Base-by-base conservation (phyloP, 1,140 invertebrate species). In the Pseudomyrmex dendroicus region DNA sequence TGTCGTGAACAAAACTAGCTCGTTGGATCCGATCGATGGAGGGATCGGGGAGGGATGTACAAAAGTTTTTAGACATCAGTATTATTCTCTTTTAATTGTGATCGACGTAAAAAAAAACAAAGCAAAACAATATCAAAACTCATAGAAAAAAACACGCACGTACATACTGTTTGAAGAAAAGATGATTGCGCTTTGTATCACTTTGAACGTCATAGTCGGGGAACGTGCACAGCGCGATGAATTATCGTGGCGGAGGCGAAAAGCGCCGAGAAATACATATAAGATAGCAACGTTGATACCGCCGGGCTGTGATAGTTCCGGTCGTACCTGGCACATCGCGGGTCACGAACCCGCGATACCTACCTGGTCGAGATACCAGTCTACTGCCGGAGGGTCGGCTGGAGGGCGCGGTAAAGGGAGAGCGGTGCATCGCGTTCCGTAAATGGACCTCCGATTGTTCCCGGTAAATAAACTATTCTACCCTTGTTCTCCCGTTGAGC, bases 301-400 rank as follows among this genome's bases (percentile, higher is more conserved):
- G 73, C 82, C 68, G 63, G 56, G 84, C 80, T 54, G 22, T 46
- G 83, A 85, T 67, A 74, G 62, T 56, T 61, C 73, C 67, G 66
- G 62, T 82, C 73, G 89, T 90, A 63, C 88, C 89, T 89, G 88
- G 89, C 82, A 90, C 89, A 76, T 82, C 83, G 66, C 85, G 73
- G 86, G 73, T 89, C 85, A 86, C 86, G 77, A 89, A 89, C 84
- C 17, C 5, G 35, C 35, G 73, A 76, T 85, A 88, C 82, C 86
- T 73, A 73, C 50, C 57, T 72, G 61, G 50, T 59, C 22, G 56
- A 67, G 84, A 78, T 63, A 52, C n/a, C 61, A 25, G 62, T 15
- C 20, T 56, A 57, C 48, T 20, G 48, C 12, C 25, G 35, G 17
- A 54, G 63, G 63, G 22, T 2, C 46, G 73, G 44, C 35, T 22